These are phyloP conservation scores for Melangyna quadrimaculata DNA, from an alignment of 2,888 invertebrate genomes.

Conservation along the genomic window DNA sequence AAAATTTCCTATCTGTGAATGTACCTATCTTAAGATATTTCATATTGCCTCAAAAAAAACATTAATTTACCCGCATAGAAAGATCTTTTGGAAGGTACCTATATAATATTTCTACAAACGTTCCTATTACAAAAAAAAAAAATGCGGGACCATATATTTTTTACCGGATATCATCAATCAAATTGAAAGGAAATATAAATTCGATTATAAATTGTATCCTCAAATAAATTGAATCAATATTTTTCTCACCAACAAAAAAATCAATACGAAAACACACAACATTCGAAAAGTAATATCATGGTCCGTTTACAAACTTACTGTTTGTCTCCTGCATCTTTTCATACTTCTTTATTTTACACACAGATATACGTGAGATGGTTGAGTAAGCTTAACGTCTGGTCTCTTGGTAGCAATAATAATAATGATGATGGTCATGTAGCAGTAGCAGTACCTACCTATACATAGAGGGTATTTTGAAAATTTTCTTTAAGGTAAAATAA, in stretches of 20 bases:
- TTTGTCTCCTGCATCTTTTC: slow-evolving; percentile 6
- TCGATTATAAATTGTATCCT: slow-evolving; percentile 62
- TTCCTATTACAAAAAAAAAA: background rate
- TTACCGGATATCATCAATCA: slow-evolving; percentile 45
- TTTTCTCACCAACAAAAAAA: slow-evolving; percentile 31
- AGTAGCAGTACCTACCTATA: too few relatives aligned
- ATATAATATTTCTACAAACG: too few relatives aligned
- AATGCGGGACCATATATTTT: background rate
- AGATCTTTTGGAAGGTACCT: too few relatives aligned
- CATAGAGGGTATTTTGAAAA: background rate
- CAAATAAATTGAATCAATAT: slow-evolving; percentile 65
- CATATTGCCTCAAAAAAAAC: background rate
- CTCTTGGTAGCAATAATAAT: slow-evolving; percentile 8
- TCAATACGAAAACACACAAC: background rate
- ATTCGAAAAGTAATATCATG: background rate
- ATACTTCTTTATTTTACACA: background rate
- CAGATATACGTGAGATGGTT: slow-evolving; percentile 44
- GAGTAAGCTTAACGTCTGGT: slow-evolving; percentile 19
- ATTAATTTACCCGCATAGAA: background rate
- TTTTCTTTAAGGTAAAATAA: slow-evolving; percentile 7
- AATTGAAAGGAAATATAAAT: slow-evolving; percentile 56
- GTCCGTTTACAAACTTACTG: background rate
- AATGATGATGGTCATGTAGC: slow-evolving; percentile 12
- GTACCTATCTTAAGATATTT: background rate
- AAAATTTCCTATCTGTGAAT: background rate